Conservation (phyloP, 2,113 vertebrate genomes). For the Cacatua alba region DNA sequence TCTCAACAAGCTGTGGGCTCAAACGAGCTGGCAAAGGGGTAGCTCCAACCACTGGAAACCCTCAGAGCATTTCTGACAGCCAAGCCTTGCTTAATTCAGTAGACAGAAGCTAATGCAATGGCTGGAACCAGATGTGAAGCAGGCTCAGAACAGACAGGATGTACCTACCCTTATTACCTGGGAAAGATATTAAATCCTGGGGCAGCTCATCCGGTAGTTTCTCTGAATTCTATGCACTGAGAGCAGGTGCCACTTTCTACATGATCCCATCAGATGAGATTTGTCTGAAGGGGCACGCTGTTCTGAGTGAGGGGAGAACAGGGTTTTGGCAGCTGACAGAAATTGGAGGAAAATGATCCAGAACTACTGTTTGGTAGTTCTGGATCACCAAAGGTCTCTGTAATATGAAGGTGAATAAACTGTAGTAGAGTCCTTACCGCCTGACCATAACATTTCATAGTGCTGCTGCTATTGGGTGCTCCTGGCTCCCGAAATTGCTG, state of each 20-base stretch:
- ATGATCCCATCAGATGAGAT: not conserved
- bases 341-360: not conserved
- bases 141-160: not conserved
- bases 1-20: not conserved
- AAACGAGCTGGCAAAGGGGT: not conserved
- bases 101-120: not conserved
- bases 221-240: not conserved
- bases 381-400: not conserved
- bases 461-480: not conserved
- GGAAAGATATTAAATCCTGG: not conserved
- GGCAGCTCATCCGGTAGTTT: not conserved
- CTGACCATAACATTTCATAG: not conserved
- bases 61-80: not conserved
- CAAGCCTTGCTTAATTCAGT: not conserved
- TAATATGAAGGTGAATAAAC: not conserved
- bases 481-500: not conserved
- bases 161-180: not conserved
- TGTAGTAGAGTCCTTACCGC: not conserved
- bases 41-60: not conserved
- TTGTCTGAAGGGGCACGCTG: not conserved
- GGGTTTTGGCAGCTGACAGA: not conserved
- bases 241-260: not conserved
- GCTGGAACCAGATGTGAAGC: not conserved
- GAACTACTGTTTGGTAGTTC: not conserved
- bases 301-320: not conserved